Conservation (phyloP, 2,888 invertebrate genomes). For the Melipona bicolor region DNA sequence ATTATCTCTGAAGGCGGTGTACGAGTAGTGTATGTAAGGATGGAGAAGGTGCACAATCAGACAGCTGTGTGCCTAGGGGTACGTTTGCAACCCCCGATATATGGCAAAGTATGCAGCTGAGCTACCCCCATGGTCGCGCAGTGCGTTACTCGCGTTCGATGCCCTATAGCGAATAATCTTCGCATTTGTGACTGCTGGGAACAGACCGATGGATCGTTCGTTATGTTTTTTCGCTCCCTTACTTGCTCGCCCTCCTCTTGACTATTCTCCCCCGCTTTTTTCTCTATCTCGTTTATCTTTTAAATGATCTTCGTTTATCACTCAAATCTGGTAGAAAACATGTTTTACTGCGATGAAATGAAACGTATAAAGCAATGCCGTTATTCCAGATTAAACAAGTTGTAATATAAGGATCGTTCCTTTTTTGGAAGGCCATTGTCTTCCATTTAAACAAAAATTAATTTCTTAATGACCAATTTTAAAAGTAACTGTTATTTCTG, state of each 20-base stretch:
- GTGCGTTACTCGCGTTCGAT: slow-evolving; percentile 52
- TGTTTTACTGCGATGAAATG: not conserved
- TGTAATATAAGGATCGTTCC: too few species aligned
- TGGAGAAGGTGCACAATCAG: slow-evolving; percentile 68
- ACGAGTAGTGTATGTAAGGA: slow-evolving; percentile 30
- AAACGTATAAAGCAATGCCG: not conserved
- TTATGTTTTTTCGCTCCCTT: slow-evolving; percentile 21
- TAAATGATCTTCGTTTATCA: not conserved
- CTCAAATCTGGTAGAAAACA: not conserved
- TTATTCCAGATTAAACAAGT: too few species aligned
- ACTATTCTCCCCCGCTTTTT: not conserved
- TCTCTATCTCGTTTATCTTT: too few species aligned
- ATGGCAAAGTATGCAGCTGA: slow-evolving; percentile 75
- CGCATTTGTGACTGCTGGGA: slow-evolving; percentile 43
- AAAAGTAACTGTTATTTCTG: too few species aligned
- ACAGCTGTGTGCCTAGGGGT: slow-evolving; percentile 77
- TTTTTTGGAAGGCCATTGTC: too few species aligned
- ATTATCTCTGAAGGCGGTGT: slow-evolving; percentile 18
- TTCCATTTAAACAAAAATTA: too few species aligned
- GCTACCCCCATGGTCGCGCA: slow-evolving; percentile 67
- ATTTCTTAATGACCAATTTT: too few species aligned
- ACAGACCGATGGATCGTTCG: slow-evolving; percentile 36
- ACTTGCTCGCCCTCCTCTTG: not conserved
- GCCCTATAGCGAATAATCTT: slow-evolving; percentile 66
- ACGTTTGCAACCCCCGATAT: slow-evolving; percentile 71